Percentiles rank a stretch among this genome's conserved stretches.
These are phyloP conservation scores for Carapus acus DNA, from an alignment of 2,797 vertebrate genomes.

Conservation along the genomic window DNA sequence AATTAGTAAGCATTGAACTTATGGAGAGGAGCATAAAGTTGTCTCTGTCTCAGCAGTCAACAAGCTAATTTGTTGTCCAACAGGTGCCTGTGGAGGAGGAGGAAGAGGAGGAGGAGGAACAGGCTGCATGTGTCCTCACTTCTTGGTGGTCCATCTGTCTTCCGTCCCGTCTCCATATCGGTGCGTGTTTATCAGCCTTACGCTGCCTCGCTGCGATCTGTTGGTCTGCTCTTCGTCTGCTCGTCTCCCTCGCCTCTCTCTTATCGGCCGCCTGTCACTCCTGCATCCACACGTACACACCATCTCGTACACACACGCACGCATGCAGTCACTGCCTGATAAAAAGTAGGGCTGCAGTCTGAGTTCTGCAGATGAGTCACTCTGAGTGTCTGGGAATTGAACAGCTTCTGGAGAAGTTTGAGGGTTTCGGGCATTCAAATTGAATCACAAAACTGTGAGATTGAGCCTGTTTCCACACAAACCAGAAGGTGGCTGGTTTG, in stretches of 20 bases:
- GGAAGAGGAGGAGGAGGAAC: constrained; percentile 31
- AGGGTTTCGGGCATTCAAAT: too few relatives aligned
- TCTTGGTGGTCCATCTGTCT: constrained; percentile 53
- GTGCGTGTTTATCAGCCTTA: constrained; percentile 28
- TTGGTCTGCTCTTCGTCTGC: constrained; percentile 24
- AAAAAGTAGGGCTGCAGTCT: too few relatives aligned
- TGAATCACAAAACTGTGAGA: too few relatives aligned
- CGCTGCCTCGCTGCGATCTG: constrained; percentile 20
- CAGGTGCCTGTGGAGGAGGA: constrained; percentile 59
- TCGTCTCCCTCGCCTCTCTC: constrained; percentile 9
- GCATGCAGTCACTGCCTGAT: too few relatives aligned
- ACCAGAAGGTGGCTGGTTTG: too few relatives aligned
- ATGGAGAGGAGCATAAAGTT: constrained; percentile 63
- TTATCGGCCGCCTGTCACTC: constrained; percentile 5
- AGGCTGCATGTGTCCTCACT: constrained; percentile 49
- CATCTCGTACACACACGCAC: constrained; percentile 14
- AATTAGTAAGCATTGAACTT: constrained; percentile 21
- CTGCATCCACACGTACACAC: constrained; percentile 34
- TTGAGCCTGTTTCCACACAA: too few relatives aligned
- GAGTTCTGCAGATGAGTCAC: too few relatives aligned
- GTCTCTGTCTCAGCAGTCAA: constrained; percentile 50
- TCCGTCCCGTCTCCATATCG: constrained; percentile 17
- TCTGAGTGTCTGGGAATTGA: too few relatives aligned
- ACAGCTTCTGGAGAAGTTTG: too few relatives aligned
- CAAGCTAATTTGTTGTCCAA: constrained; percentile 69